Conservation (phyloP, 2,888 invertebrate genomes). For the Tetranychus piercei region DNA sequence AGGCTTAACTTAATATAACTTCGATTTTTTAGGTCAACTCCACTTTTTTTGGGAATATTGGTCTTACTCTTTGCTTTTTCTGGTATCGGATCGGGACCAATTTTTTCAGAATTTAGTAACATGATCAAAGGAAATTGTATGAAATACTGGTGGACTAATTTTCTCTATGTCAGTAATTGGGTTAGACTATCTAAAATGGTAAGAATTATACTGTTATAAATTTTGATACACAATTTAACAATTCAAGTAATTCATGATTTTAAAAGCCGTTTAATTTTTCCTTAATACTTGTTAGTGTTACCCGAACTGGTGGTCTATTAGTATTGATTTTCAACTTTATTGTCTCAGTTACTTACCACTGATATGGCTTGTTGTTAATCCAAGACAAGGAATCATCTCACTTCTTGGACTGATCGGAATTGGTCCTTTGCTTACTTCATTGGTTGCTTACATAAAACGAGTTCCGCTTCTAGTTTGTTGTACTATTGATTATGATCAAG, state of each 20-base stretch:
- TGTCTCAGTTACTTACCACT: background rate
- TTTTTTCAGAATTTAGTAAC: background rate
- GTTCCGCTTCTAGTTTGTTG: conserved; percentile 2
- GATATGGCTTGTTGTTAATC: background rate
- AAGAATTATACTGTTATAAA: conserved; percentile 15
- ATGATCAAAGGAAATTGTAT: background rate
- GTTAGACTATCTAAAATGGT: conserved; percentile 13
- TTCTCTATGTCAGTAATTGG: conserved; percentile 3
- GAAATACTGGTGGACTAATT: background rate
- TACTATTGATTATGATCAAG: conserved; percentile 2
- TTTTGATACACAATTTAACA: background rate
- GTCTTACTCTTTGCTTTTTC: background rate
- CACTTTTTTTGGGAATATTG: background rate
- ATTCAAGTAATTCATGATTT: background rate
- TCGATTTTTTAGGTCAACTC: conserved; percentile 2
- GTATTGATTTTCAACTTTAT: conserved; percentile 7
- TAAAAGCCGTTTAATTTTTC: background rate
- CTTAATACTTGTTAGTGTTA: background rate
- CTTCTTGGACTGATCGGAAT: background rate
- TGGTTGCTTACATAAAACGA: background rate
- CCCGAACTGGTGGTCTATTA: conserved; percentile 1
- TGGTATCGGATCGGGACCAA: conserved; percentile 5
- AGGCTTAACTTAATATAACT: background rate
- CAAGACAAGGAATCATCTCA: background rate
- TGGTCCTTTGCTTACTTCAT: background rate